Conservation (phyloP, 2,888 invertebrate genomes). For the Tachystola acroxantha region DNA sequence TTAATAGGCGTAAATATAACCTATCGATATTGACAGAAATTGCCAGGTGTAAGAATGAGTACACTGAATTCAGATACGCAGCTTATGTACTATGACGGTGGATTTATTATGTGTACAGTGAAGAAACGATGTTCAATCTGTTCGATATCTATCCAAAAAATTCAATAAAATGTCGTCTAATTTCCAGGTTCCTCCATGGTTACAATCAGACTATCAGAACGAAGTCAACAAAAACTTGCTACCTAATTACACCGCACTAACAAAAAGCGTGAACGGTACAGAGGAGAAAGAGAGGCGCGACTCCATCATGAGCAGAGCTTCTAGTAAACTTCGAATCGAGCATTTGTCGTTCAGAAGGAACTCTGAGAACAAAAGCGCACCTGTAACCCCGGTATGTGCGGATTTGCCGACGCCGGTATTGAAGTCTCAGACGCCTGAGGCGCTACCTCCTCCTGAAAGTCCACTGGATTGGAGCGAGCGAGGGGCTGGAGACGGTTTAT, state of each 20-base stretch:
- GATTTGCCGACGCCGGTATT: constrained; percentile 33
- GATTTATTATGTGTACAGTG: no score
- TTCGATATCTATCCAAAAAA: no score
- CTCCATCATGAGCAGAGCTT: constrained; percentile 67
- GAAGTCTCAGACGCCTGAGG: constrained; percentile 35
- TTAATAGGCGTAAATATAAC: no score
- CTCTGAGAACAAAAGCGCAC: constrained; percentile 48
- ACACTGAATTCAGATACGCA: no score
- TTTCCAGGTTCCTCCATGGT: constrained; percentile 85
- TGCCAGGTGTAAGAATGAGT: no score
- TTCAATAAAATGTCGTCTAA: no score
- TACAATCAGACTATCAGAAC: constrained; percentile 80
- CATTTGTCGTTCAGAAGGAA: constrained; percentile 59
- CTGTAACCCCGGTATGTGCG: constrained; percentile 44
- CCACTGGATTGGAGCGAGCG: constrained; percentile 85
- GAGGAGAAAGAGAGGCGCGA: constrained; percentile 62
- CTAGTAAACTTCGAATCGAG: constrained; percentile 64
- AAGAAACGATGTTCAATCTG: no score
- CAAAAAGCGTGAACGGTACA: constrained; percentile 52
- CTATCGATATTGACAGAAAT: no score
- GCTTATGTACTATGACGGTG: no score
- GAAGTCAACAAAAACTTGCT: constrained; percentile 72
- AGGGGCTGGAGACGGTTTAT: constrained; percentile 89
- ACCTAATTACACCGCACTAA: constrained; percentile 64
- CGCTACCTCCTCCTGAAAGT: constrained; percentile 57